Conservation (phyloP, 2,888 invertebrate species). For the Sphaerophoria rueppellii region DNA sequence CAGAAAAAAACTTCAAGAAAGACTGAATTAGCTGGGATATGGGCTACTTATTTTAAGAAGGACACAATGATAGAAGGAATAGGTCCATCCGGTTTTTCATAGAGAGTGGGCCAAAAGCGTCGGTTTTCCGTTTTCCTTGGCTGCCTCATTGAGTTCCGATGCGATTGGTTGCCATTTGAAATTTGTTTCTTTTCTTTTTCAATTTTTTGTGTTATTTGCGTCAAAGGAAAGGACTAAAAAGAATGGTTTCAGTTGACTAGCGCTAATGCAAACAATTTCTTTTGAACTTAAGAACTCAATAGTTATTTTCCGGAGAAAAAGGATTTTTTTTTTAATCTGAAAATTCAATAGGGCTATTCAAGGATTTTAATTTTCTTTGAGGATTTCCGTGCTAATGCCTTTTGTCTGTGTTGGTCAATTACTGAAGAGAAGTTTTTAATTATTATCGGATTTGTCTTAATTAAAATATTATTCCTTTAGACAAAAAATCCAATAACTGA, state of each 20-base stretch:
- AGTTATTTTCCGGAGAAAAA: neutral
- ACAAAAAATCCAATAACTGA: too few relatives aligned
- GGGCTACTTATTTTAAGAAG: slow-evolving; percentile 13
- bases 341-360: neutral
- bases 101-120: neutral
- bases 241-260: neutral
- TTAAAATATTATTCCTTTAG: too few relatives aligned
- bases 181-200: neutral
- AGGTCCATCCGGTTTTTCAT: slow-evolving; percentile 2
- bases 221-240: slow-evolving; percentile 2
- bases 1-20: neutral
- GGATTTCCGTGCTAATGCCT: too few relatives aligned
- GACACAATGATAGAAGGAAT: slow-evolving; percentile 9
- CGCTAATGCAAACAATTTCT: slow-evolving; percentile 6
- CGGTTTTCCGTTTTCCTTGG: slow-evolving; percentile 1
- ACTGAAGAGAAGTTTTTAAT: too few relatives aligned
- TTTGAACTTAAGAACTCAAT: slow-evolving; percentile 10
- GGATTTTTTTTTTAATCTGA: neutral
- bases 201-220: neutral
- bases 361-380: too few relatives aligned
- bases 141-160: slow-evolving; percentile 23
- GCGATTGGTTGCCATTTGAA: slow-evolving; percentile 13
- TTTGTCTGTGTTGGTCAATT: too few relatives aligned
- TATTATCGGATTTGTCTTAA: too few relatives aligned
- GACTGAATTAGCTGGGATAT: neutral